Percentiles rank a stretch among this genome's conserved stretches.
Evolutionary conservation across 2,113 vertebrate species (phyloP).

Genomic region (Arothron firmamentum): DNA sequence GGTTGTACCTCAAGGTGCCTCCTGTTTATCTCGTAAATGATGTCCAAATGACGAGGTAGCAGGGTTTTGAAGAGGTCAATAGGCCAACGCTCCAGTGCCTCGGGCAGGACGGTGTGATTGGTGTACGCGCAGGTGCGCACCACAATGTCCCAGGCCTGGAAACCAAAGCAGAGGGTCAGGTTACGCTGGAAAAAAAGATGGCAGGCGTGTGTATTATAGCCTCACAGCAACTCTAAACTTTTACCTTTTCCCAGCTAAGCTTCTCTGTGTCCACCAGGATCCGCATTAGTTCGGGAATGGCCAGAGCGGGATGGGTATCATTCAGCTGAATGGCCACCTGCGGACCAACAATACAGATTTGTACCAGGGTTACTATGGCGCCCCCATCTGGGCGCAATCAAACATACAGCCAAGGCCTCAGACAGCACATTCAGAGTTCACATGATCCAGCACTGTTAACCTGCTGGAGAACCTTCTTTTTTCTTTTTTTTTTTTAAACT

Average conservation of each 20-base stretch:
- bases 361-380: no score
- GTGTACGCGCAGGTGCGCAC: constrained; percentile 87
- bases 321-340: constrained; percentile 94
- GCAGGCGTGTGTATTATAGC: not conserved
- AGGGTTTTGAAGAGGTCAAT: constrained; percentile 83
- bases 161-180: not conserved
- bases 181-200: not conserved
- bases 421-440: no score
- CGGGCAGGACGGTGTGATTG: constrained; percentile 90
- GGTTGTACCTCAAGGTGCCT: constrained; percentile 81
- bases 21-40: constrained; percentile 89
- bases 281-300: constrained; percentile 89
- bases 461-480: no score
- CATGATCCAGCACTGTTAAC: no score
- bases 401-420: no score
- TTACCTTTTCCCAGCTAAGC: constrained; percentile 82
- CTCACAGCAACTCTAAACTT: not conserved
- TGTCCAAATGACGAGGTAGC: constrained; percentile 86
- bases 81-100: constrained; percentile 90
- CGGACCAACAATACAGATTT: no score
- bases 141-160: constrained; percentile 87
- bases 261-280: constrained; percentile 83
- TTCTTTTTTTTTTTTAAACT: no score
- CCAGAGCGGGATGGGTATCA: constrained; percentile 88
- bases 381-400: no score